Base-by-base conservation (phyloP, 2,888 invertebrate genomes). In the Nomada fucata region DNA sequence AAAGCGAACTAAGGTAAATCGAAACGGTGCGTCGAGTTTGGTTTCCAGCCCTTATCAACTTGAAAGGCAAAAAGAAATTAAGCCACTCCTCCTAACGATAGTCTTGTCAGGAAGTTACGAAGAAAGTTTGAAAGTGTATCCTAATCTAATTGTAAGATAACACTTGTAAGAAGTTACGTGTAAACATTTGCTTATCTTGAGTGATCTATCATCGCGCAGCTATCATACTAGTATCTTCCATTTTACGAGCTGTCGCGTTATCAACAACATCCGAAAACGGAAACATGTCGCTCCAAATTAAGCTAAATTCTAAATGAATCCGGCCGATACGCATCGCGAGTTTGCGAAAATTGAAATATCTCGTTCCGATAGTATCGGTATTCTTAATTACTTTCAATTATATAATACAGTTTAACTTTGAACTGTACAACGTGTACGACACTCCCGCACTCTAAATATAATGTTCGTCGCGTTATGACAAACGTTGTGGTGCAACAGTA, bases 371-470 rank as follows among this genome's bases (percentile, higher is more conserved):
- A 70, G 11, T 11, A 55, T 71, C 50, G 42, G 26, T n/a, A n/a
- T n/a, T 3, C 18, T 55, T 42, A 47, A 71, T 79, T 77, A 61
- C 18, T 61, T 77, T 77, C 71, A 71, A 80, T 76, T 76, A 23
- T 36, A 7, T 36, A 36, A 36, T 36, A 36, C 44, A 52, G 47
- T 70, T 65, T 70, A 65, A 70, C 60, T 52, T 61, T 36, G 20
- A 52, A 59, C 42, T 59, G 26, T 29, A 7, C 11, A 29, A 11
- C 10, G 9, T 52, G 26, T 36, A 20, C 10, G 15, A 5, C 15
- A 44, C 15, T 59, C 64, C 64, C 20, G 26, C 23, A 4, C n/a
- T 50, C 2, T 26, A 59, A 55, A 29, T 57, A 13, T 42, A 42
- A 15, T 13, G 9, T 20, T 11, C 23, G 20, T 7, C 4, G n/a